Base-by-base conservation (phyloP, 2,888 invertebrate species). In the Lomographa bimaculata region DNA sequence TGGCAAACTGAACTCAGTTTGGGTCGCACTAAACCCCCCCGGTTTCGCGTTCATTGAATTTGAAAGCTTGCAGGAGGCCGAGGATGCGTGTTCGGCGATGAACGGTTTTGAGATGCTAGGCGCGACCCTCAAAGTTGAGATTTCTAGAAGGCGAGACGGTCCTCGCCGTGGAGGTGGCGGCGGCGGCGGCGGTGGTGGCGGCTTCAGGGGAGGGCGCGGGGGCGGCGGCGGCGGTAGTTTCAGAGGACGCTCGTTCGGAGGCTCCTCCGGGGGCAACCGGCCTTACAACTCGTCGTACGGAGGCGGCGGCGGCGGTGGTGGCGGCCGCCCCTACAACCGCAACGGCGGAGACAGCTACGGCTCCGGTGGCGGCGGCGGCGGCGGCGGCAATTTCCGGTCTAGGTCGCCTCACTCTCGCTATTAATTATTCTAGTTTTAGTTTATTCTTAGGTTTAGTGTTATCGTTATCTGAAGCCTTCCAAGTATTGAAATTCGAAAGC, bases 1-100 rank as follows among this genome's bases (percentile, higher is more conserved):
- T 83, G 97, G 97, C 62, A 96, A 96, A 90, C 91, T 97, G 60
- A 96, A 95, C 89, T 95, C 95, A 62, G 96, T 97, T 55, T 97
- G 97, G 97, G 96, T 96, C 62, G 97, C 97, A 58, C 95, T 97
- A 81, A 97, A 97, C 86, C 97, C 97, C 59, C 97, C 97, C 59
- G 97, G 97, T 70, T 97, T 97, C 86, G 97, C 97, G 53, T 97
- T 97, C 90, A 95, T 97, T 79, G 97, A 97, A 89, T 97, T 96
- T 85, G 94, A 94, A 77, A 95, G 94, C 84, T 92, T 93, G 79
- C 94, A 94, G 72, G 97, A 97, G 86, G 97, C 97, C 19, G 96
- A 96, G 77, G 93, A 95, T 69, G 97, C 97, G 50, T 96, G 96
- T 87, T 94, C 93, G 79, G 94, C 93, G 69, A 92, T 97, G 89